Conservation (phyloP, 1,140 invertebrate genomes). For the Drosophila malerkotliana region DNA sequence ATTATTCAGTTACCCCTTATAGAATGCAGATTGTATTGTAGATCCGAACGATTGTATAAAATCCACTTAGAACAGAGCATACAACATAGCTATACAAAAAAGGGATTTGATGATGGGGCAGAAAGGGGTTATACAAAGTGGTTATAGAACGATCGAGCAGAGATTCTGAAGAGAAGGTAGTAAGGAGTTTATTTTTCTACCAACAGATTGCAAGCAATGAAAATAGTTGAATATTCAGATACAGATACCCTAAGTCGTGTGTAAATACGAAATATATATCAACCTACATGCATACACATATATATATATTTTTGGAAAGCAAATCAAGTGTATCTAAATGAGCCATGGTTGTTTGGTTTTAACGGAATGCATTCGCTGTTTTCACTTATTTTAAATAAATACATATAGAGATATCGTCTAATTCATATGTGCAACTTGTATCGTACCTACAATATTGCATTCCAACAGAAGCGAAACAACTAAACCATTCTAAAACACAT, state of each 20-base stretch:
- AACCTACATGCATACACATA: conserved; percentile 46
- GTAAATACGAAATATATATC: conserved; percentile 57
- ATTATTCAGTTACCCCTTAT: conserved; percentile 25
- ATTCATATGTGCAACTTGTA: conserved; percentile 65
- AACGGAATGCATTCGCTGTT: conserved; percentile 49
- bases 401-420: conserved; percentile 42
- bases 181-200: conserved; percentile 72
- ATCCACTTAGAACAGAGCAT: conserved; percentile 39
- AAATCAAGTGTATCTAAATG: conserved; percentile 39
- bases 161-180: conserved; percentile 20
- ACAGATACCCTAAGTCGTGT: conserved; percentile 43
- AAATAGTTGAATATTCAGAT: conserved; percentile 41
- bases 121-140: conserved; percentile 24
- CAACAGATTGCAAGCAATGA: conserved; percentile 62
- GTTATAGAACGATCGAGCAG: conserved; percentile 1
- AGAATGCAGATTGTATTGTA: conserved; percentile 35
- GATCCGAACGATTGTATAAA: conserved; percentile 42
- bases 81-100: conserved; percentile 26
- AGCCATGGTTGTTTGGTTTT: conserved; percentile 56
- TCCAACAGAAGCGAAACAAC: conserved; percentile 35
- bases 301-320: conserved; percentile 71
- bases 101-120: conserved; percentile 19
- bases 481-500: conserved; percentile 22
- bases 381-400: conserved; percentile 47
- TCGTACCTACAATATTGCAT: conserved; percentile 43